Evolutionary conservation across 2,888 invertebrate genomes (phyloP).

Genomic region (Trachelus stipa): DNA sequence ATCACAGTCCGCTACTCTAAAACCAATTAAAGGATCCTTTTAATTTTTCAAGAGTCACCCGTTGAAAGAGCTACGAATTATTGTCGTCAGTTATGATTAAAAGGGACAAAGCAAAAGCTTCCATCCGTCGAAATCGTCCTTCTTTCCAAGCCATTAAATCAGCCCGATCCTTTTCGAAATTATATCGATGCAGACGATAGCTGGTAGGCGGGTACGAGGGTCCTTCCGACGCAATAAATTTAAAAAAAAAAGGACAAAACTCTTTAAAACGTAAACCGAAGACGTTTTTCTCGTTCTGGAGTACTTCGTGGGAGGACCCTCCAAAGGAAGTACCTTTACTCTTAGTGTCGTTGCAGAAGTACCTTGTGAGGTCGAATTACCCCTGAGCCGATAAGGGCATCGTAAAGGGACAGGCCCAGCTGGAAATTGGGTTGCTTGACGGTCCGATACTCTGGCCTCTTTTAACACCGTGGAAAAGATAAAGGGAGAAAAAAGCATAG

Average conservation of each 20-base stretch:
- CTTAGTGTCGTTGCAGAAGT: background rate
- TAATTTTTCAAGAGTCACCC: conserved; percentile 6
- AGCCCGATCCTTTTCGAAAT: background rate
- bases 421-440: conserved; percentile 1
- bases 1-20: background rate
- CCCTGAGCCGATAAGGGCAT: background rate
- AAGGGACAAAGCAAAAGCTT: background rate
- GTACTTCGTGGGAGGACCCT: background rate
- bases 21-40: conserved; percentile 17
- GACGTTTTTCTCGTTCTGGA: background rate
- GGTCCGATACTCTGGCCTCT: background rate
- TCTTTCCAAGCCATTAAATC: background rate
- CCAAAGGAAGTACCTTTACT: background rate
- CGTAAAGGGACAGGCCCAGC: background rate
- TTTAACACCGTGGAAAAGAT: too few species aligned
- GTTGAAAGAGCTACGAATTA: background rate
- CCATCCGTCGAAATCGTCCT: background rate
- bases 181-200: background rate
- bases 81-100: background rate
- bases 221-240: background rate
- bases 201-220: background rate
- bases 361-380: background rate
- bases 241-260: background rate
- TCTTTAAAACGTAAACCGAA: background rate
- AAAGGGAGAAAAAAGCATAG: background rate